Conservation (phyloP, 2,797 vertebrate species). For the Yasuhikotakia modesta region DNA sequence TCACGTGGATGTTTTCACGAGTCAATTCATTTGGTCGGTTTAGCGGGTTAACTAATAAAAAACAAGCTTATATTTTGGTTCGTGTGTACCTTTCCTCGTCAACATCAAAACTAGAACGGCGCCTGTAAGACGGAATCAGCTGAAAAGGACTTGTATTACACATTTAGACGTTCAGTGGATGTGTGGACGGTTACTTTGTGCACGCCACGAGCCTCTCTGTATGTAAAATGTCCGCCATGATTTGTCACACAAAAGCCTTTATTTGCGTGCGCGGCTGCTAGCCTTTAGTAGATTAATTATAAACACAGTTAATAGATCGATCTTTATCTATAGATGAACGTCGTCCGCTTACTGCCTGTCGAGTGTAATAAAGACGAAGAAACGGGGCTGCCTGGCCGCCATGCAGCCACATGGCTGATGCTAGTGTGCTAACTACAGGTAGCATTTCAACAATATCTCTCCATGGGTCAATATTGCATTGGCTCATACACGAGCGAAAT, state of each 20-base stretch:
- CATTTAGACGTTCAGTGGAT: neutral
- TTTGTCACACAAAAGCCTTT: conserved; percentile 53
- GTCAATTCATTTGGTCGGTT: too few species aligned
- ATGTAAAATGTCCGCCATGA: conserved; percentile 81
- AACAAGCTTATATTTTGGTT: neutral
- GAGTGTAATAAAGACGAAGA: neutral
- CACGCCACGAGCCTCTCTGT: conserved; percentile 41
- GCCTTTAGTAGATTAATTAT: too few species aligned
- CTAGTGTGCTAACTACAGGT: conserved; percentile 64
- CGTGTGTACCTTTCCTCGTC: conserved; percentile 8
- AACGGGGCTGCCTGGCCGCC: conserved; percentile 61
- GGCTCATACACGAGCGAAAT: too few species aligned
- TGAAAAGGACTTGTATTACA: too few species aligned
- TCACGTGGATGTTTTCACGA: neutral
- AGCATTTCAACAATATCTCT: conserved; percentile 38
- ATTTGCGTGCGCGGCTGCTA: conserved; percentile 29
- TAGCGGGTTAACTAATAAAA: neutral
- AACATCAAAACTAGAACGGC: neutral
- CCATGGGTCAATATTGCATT: conserved; percentile 37
- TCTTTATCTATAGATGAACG: neutral
- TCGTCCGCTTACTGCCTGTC: neutral
- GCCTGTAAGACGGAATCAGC: neutral
- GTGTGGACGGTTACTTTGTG: neutral
- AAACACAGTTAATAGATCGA: neutral
- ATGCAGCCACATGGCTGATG: conserved; percentile 79